Evolutionary conservation across 2,113 vertebrate species (phyloP), one percentile per base, ranked within the genome.

Genomic region (Brachyistius frenatus): DNA sequence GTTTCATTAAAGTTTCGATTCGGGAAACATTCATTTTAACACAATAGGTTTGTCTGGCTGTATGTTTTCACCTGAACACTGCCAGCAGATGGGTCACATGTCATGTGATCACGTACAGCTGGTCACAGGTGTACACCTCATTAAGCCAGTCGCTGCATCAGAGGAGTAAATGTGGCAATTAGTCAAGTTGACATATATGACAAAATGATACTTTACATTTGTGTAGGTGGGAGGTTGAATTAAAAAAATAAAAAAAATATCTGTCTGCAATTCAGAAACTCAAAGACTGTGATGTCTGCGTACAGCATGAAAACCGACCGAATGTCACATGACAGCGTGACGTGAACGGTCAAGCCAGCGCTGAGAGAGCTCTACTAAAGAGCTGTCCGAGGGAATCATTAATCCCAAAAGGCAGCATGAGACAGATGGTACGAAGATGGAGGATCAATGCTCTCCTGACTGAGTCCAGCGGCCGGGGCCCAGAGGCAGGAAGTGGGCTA

Each of bases 381-480:
- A 91, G 91, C 87, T 84, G 86, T 91, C 90, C 83, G 76, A 85
- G 68, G 63, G 80, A 90, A 85, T 89, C 90, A 76, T 89, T 94
- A 93, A 93, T 93, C 93, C 92, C 85, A 87, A 85, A 88, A 89
- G 85, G 80, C 87, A 84, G 88, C 76, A 62, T 65, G 69, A 88
- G 90, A 92, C 93, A 94, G 93, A 94, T 94, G 93, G 93, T 69
- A 35, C 16, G 58, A 92, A 85, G 92, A 87, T 91, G 91, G 86
- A 73, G 73, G 87, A 92, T 94, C 91, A 86, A 93, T 91, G 88
- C 70, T 63, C 66, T 87, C 80, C 66, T 60, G 52, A 75, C 73
- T 62, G 80, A 81, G 77, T 87, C 74, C 76, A 54, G 72, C 6
- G 63, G 77, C 80, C 44, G 50, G 23, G 23, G 81, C 62, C 65